Percentiles rank a stretch among this genome's conserved stretches.
phyloP scores from a whole-genome alignment of 2,888 invertebrate species.

The Drosophila neotestacea region DNA sequence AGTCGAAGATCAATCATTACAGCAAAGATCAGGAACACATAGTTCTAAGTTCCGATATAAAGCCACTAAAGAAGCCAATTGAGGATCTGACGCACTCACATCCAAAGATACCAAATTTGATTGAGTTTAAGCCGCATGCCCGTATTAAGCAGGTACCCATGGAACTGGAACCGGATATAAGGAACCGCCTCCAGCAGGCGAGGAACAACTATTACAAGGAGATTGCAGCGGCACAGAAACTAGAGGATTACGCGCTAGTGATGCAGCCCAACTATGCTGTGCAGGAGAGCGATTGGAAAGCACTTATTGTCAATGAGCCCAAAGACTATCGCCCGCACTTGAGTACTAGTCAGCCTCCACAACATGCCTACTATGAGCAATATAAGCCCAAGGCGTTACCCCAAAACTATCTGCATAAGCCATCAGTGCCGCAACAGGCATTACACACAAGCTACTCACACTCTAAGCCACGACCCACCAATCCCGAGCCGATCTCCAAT shows the following conservation, averaged over 20 bases:
- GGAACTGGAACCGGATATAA: slow-evolving; percentile 82
- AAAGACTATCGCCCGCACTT: slow-evolving; percentile 66
- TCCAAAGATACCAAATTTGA: slow-evolving; percentile 82
- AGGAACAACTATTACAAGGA: slow-evolving; percentile 81
- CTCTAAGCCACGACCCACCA: slow-evolving; percentile 68
- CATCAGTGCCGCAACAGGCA: slow-evolving; percentile 41
- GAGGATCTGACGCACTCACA: slow-evolving; percentile 83
- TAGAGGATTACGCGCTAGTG: slow-evolving; percentile 56
- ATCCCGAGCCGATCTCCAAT: slow-evolving; percentile 76
- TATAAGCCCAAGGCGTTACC: slow-evolving; percentile 64
- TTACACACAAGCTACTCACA: slow-evolving; percentile 73
- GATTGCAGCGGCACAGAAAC: slow-evolving; percentile 67
- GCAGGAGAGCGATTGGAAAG: slow-evolving; percentile 83
- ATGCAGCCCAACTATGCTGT: slow-evolving; percentile 67
- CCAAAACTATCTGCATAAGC: slow-evolving; percentile 64
- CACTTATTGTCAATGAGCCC: slow-evolving; percentile 75
- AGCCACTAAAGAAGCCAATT: slow-evolving; percentile 76
- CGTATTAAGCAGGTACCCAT: slow-evolving; percentile 83
- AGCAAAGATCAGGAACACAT: slow-evolving; percentile 85
- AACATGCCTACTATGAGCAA: slow-evolving; percentile 70
- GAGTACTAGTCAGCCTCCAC: slow-evolving; percentile 47
- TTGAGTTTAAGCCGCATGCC: slow-evolving; percentile 84
- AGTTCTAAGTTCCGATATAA: slow-evolving; percentile 84
- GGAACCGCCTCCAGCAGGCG: slow-evolving; percentile 70
- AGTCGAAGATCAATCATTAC: slow-evolving; percentile 85